Conservation (phyloP, 2,797 vertebrate species). For the Rallus crepitans region DNA sequence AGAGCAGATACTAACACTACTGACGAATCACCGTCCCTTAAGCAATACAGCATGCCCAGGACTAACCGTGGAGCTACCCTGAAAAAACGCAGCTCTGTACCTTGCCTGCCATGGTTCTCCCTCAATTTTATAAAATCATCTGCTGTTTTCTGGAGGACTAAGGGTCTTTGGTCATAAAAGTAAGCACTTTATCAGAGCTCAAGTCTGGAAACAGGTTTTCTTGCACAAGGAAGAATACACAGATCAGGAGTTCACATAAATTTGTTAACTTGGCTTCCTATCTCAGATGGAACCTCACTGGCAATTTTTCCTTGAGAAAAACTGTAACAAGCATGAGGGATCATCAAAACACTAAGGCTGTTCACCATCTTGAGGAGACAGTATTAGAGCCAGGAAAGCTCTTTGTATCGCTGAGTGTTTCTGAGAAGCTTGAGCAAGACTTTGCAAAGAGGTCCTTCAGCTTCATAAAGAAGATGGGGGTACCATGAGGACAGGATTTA, state of each 20-base stretch:
- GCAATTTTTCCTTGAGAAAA: neutral
- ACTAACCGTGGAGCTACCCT: neutral
- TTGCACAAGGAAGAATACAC: neutral
- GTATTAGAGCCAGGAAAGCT: neutral
- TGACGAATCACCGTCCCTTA: neutral
- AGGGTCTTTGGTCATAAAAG: neutral
- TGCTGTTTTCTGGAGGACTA: neutral
- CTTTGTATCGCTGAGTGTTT: neutral
- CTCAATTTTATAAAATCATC: neutral
- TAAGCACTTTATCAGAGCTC: neutral
- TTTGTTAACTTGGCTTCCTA: neutral
- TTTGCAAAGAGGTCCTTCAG: neutral
- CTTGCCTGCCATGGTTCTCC: neutral
- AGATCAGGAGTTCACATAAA: neutral
- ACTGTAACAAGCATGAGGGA: fast-evolving
- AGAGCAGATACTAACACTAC: neutral
- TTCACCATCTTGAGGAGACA: neutral
- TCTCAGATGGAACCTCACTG: neutral
- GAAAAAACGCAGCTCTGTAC: neutral
- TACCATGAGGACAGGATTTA: neutral
- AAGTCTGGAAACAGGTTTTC: neutral
- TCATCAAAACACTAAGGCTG: neutral
- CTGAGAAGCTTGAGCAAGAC: neutral
- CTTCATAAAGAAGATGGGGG: neutral
- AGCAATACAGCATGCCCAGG: neutral